These are phyloP conservation scores for Artibeus lituratus DNA, from an alignment of 2,797 vertebrate genomes.

Conservation along the genomic window DNA sequence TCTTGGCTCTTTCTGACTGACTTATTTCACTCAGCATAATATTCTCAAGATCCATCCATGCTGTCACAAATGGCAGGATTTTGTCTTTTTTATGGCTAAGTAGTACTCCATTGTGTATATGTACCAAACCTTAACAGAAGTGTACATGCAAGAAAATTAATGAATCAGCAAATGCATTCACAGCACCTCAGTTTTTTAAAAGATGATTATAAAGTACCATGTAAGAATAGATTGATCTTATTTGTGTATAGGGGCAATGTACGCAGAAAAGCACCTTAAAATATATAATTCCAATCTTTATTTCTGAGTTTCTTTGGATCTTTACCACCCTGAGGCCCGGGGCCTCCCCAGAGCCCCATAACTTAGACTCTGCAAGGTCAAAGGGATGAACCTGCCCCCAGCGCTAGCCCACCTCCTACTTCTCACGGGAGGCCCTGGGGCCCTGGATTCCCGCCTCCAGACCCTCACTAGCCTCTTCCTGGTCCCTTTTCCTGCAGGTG, in stretches of 20 bases:
- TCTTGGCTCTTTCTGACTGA: neutral
- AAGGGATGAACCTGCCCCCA: neutral
- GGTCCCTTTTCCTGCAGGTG: neutral
- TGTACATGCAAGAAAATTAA: accelerated
- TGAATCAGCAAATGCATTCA: neutral
- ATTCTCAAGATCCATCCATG: neutral
- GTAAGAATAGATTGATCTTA: neutral
- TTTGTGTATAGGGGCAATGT: neutral
- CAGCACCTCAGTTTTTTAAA: neutral
- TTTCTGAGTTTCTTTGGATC: neutral
- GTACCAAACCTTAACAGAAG: no score
- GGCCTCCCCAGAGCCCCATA: neutral
- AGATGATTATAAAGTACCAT: neutral
- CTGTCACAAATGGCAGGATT: no score
- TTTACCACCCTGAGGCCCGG: neutral
- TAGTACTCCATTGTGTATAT: no score
- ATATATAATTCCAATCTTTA: neutral
- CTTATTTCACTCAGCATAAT: neutral
- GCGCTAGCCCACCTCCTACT: neutral
- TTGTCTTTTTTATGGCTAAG: no score
- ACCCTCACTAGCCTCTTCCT: neutral
- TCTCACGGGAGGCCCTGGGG: neutral
- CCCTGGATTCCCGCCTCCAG: neutral
- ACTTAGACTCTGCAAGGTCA: neutral
- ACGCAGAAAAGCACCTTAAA: neutral